Percentiles rank a stretch among this genome's conserved stretches.
phyloP scores from a whole-genome alignment of 2,797 vertebrate genomes.

The Sebastes taczanowskii region DNA sequence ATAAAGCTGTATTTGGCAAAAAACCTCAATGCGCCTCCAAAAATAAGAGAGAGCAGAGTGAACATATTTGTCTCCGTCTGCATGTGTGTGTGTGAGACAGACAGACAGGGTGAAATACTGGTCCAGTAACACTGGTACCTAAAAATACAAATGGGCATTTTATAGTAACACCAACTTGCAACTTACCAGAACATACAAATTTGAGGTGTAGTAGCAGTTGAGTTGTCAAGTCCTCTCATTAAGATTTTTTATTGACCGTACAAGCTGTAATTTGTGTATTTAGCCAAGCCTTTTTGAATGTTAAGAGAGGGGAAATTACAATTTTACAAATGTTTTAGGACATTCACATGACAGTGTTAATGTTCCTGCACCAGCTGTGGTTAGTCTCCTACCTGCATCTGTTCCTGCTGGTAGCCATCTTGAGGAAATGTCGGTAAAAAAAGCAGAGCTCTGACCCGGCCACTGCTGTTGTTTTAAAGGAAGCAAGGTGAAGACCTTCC shows the following conservation, averaged over 20 bases:
- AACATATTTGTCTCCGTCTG: slow-evolving; percentile 65
- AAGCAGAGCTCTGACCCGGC: slow-evolving; percentile 57
- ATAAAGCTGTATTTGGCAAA: slow-evolving; percentile 84
- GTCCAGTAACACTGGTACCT: slow-evolving; percentile 38
- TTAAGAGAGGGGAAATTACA: slow-evolving; percentile 53
- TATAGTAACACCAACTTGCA: slow-evolving; percentile 43
- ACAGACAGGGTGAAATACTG: slow-evolving; percentile 37
- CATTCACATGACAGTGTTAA: slow-evolving; percentile 32
- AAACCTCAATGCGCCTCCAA: slow-evolving; percentile 75
- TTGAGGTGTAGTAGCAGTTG: not conserved
- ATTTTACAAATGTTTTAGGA: slow-evolving; percentile 45
- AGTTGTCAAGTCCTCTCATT: slow-evolving; percentile 56
- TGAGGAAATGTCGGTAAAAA: slow-evolving; percentile 51
- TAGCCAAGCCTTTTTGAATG: slow-evolving; percentile 52
- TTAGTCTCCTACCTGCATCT: slow-evolving; percentile 64
- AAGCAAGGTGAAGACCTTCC: slow-evolving; percentile 71
- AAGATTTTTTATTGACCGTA: slow-evolving; percentile 54
- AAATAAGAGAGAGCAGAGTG: slow-evolving; percentile 81
- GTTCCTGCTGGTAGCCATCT: slow-evolving; percentile 62
- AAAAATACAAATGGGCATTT: slow-evolving; percentile 51
- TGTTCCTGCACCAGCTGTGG: slow-evolving; percentile 46
- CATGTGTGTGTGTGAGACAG: slow-evolving; percentile 23
- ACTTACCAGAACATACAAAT: slow-evolving; percentile 51
- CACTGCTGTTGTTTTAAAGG: slow-evolving; percentile 76
- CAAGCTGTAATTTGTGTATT: slow-evolving; percentile 51